These are phyloP conservation scores for Pygmarrhopalites habei DNA, from an alignment of 1,140 invertebrate genomes.

Conservation along the genomic window DNA sequence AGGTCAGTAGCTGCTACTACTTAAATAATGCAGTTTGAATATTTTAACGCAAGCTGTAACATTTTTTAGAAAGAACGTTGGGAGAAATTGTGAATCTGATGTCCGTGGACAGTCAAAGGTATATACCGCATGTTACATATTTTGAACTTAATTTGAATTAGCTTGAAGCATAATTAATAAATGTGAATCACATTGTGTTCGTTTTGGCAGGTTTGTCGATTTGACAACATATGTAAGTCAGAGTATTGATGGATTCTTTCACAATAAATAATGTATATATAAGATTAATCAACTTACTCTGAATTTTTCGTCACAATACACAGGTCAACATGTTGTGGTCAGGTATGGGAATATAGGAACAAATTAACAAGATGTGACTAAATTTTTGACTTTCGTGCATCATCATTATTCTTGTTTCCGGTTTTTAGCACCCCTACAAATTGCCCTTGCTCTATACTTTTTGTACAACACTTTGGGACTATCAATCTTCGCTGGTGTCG, in stretches of 20 bases:
- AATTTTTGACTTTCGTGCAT: neutral
- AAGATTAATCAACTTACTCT: too few relatives aligned
- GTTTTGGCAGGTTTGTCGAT: conserved; percentile 42
- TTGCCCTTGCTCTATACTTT: conserved; percentile 50
- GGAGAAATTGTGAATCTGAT: conserved; percentile 52
- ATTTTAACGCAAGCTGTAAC: neutral
- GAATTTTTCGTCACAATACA: too few relatives aligned
- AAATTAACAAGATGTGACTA: too few relatives aligned
- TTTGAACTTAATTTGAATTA: conserved; percentile 1
- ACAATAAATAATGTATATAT: too few relatives aligned
- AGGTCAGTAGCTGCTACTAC: conserved; percentile 44
- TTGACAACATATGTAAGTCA: conserved; percentile 50
- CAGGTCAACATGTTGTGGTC: too few relatives aligned
- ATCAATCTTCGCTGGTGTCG: conserved; percentile 49
- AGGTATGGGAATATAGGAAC: too few relatives aligned
- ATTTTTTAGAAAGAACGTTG: too few relatives aligned
- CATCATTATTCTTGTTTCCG: neutral
- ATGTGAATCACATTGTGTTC: too few relatives aligned
- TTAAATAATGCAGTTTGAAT: too few relatives aligned
- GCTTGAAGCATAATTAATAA: neutral
- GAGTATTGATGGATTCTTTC: neutral
- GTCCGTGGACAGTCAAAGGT: conserved; percentile 50
- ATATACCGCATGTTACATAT: too few relatives aligned
- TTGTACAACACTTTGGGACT: conserved; percentile 52
- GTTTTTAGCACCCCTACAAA: conserved; percentile 52